Conservation (phyloP, 1,140 invertebrate species). For the Panagrolaimus sp. region DNA sequence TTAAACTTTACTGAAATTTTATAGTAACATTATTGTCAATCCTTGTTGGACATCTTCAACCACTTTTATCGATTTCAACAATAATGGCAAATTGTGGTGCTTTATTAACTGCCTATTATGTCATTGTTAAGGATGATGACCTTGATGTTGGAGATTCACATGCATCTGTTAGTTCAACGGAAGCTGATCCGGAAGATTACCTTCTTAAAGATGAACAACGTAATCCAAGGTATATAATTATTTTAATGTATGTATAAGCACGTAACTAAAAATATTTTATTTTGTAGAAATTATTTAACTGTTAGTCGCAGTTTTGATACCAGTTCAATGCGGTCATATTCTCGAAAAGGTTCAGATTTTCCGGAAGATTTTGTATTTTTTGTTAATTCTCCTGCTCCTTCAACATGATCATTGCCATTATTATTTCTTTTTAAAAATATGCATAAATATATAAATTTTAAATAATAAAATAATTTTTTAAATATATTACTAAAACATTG, state of each 20-base stretch:
- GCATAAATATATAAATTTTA: neutral
- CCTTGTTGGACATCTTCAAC: constrained; percentile 46
- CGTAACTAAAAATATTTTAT: constrained; percentile 17
- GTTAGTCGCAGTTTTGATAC: constrained; percentile 51
- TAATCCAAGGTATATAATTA: constrained; percentile 7
- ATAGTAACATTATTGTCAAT: constrained; percentile 36
- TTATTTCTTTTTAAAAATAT: neutral
- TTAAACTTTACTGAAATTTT: constrained; percentile 13
- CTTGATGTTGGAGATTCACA: constrained; percentile 52
- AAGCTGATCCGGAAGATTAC: constrained; percentile 9
- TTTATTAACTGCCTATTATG: constrained; percentile 57
- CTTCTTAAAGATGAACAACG: constrained; percentile 7
- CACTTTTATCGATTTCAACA: constrained; percentile 43
- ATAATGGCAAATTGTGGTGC: constrained; percentile 53
- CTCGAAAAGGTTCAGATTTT: constrained; percentile 48
- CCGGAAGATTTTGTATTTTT: constrained; percentile 45
- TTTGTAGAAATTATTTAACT: constrained; percentile 39
- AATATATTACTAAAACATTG: too few species aligned
- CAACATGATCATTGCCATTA: neutral
- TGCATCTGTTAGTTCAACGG: constrained; percentile 29
- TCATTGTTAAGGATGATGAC: constrained; percentile 57
- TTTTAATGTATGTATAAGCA: constrained; percentile 16
- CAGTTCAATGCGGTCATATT: constrained; percentile 46
- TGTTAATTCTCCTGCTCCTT: constrained; percentile 21
- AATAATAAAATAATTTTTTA: neutral